These are phyloP conservation scores for Rhopalosiphum maidis DNA, from an alignment of 1,140 invertebrate species.

Conservation along the genomic window DNA sequence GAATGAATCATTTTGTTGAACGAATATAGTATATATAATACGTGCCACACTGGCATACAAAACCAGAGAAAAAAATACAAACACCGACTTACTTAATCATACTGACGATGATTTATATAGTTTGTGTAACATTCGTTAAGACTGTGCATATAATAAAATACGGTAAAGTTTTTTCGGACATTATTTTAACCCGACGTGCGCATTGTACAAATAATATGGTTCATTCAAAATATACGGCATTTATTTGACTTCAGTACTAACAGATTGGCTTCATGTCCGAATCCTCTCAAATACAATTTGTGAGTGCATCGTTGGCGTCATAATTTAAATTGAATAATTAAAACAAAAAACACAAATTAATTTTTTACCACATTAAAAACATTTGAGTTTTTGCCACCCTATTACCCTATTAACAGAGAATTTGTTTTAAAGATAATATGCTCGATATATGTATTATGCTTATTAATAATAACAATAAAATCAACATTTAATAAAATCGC, in stretches of 20 bases:
- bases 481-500: neutral
- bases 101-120: neutral
- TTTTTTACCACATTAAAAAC: neutral
- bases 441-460: neutral
- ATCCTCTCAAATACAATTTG: slow-evolving; percentile 36
- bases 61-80: neutral
- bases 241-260: slow-evolving; percentile 8
- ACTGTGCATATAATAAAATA: neutral
- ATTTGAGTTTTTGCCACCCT: neutral
- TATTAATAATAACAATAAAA: neutral
- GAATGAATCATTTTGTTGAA: neutral
- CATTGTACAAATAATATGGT: neutral
- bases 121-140: neutral
- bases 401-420: too few species aligned
- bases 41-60: neutral
- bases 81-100: neutral
- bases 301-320: too few species aligned
- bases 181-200: neutral
- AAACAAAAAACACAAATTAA: neutral
- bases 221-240: neutral
- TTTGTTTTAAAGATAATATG: neutral
- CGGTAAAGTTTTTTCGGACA: neutral
- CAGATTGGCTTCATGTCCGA: neutral
- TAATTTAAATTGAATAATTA: neutral
- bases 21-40: neutral